A percentile compares a stretch with the other conserved stretches of the same genome.
Evolutionary conservation across 2,113 vertebrate species (phyloP).

Genomic region (Tetrao urogallus): DNA sequence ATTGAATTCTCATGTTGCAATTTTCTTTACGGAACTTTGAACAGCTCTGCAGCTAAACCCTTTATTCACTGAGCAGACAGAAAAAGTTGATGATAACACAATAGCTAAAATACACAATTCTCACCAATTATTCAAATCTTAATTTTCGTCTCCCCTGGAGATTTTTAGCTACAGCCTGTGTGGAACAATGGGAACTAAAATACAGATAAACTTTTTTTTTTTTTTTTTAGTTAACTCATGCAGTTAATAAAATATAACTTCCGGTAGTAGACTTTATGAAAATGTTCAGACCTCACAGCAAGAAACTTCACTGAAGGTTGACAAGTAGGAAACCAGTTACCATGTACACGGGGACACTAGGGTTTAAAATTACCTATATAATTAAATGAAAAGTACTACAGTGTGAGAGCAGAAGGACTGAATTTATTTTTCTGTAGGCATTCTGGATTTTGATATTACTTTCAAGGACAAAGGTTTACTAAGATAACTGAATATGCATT

Average conservation of each 20-base stretch:
- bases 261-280: background rate
- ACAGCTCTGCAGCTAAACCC: slow-evolving; percentile 54
- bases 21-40: slow-evolving; percentile 58
- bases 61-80: slow-evolving; percentile 4
- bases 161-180: slow-evolving; percentile 30
- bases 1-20: background rate
- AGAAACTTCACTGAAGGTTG: background rate
- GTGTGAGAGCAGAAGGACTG: background rate
- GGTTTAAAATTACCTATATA: background rate
- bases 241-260: slow-evolving; percentile 7
- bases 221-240: background rate
- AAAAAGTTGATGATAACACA: slow-evolving; percentile 53
- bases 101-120: slow-evolving; percentile 34
- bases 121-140: slow-evolving; percentile 41
- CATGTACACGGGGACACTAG: rapidly evolving
- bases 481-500: background rate
- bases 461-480: background rate
- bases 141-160: slow-evolving; percentile 25
- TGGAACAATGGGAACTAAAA: background rate
- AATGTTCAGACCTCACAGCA: background rate
- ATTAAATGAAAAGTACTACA: background rate
- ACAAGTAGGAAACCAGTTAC: background rate
- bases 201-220: background rate
- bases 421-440: background rate
- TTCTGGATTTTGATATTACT: background rate